Conservation (phyloP, 2,797 vertebrate genomes). For the Rhinatrema bivittatum region DNA sequence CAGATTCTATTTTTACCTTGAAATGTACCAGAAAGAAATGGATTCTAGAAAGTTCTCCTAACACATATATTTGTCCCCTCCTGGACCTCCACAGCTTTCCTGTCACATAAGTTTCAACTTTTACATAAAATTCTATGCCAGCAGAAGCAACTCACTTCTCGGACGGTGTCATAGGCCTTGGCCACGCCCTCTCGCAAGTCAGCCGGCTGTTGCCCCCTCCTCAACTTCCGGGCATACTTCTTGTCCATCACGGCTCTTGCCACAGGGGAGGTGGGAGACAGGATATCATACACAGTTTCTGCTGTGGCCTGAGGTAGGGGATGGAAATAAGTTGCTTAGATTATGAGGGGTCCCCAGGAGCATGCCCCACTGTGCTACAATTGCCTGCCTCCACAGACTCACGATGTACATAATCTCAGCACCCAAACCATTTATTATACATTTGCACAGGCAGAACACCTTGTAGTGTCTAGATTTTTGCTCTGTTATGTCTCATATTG, state of each 20-base stretch:
- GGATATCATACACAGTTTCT: slow-evolving; percentile 87
- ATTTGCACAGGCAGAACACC: too few relatives aligned
- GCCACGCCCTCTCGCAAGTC: slow-evolving; percentile 86
- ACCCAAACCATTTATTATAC: too few relatives aligned
- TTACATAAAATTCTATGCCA: not conserved
- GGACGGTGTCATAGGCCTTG: slow-evolving; percentile 84
- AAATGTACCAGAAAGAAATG: too few relatives aligned
- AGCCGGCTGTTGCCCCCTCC: slow-evolving; percentile 71
- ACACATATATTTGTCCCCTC: too few relatives aligned
- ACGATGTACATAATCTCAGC: too few relatives aligned
- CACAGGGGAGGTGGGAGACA: slow-evolving; percentile 78
- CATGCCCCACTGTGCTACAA: too few relatives aligned
- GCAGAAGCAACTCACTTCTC: slow-evolving; percentile 79
- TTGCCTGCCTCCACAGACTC: too few relatives aligned
- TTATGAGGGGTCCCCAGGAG: too few relatives aligned
- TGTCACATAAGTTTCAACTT: not conserved
- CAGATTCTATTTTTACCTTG: too few relatives aligned
- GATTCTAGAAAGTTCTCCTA: too few relatives aligned
- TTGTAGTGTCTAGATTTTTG: too few relatives aligned
- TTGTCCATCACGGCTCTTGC: slow-evolving; percentile 71
- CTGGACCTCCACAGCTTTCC: accelerated
- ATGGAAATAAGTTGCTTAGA: not conserved
- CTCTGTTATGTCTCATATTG: too few relatives aligned
- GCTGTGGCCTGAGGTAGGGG: slow-evolving; percentile 68
- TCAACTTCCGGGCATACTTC: slow-evolving; percentile 54